A percentile compares a stretch with the other conserved stretches of the same genome.
Evolutionary conservation across 1,140 invertebrate genomes (phyloP).

Genomic region (Drosophila micromelanica): DNA sequence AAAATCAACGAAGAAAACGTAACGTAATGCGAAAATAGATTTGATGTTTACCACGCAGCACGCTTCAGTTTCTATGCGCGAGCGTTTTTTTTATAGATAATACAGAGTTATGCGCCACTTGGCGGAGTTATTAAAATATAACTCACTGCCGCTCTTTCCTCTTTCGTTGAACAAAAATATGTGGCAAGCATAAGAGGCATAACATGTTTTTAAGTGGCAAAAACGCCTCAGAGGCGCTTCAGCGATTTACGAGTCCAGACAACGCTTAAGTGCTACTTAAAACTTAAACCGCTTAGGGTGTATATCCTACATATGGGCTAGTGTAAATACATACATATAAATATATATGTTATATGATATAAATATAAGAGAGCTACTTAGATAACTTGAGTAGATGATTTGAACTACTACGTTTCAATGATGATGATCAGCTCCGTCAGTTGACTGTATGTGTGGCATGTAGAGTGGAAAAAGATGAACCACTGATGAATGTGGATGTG

Average conservation of each 20-base stretch:
- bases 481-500: slow-evolving; percentile 22
- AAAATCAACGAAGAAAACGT: slow-evolving; percentile 54
- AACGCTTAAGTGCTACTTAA: slow-evolving; percentile 79
- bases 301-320: slow-evolving; percentile 45
- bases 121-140: slow-evolving; percentile 31
- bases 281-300: slow-evolving; percentile 76
- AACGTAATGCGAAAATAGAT: slow-evolving; percentile 55
- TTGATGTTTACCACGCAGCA: slow-evolving; percentile 4
- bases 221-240: slow-evolving; percentile 49
- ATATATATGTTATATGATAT: slow-evolving; percentile 50
- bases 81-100: slow-evolving; percentile 23
- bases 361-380: slow-evolving; percentile 9
- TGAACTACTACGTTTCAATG: slow-evolving; percentile 75
- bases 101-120: slow-evolving; percentile 3
- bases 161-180: slow-evolving; percentile 20
- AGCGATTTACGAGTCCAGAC: slow-evolving; percentile 76
- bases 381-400: slow-evolving; percentile 29
- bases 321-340: slow-evolving; percentile 39
- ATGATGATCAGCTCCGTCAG: slow-evolving; percentile 72
- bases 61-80: background rate
- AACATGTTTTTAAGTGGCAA: slow-evolving; percentile 55
- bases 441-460: slow-evolving; percentile 57
- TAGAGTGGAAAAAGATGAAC: slow-evolving; percentile 50
- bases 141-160: background rate
- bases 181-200: slow-evolving; percentile 14